phyloP scores from a whole-genome alignment of 2,113 vertebrate species.

The Crotalus viridis region DNA sequence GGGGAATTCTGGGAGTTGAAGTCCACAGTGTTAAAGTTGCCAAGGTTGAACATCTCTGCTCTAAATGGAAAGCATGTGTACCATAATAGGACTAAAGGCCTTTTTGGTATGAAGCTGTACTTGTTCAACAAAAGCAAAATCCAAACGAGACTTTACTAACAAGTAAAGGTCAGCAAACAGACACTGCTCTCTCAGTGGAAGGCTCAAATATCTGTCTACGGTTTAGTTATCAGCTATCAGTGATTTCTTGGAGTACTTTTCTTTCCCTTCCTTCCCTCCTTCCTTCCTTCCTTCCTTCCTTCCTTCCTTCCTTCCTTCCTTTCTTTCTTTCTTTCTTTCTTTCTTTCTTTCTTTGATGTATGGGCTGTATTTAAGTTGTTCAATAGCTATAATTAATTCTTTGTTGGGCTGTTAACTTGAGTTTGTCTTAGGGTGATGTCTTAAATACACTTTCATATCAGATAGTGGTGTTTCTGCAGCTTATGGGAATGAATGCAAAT shows the following conservation, averaged over 20 bases:
- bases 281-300: no score
- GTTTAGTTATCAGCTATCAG: neutral
- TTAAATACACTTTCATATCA: neutral
- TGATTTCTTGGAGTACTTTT: neutral
- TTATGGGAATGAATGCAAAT: neutral
- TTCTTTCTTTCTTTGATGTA: neutral
- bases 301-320: no score
- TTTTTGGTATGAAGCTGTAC: neutral
- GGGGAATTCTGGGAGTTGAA: neutral
- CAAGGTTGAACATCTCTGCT: neutral
- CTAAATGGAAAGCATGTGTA: neutral
- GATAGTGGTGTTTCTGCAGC: neutral
- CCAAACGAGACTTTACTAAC: neutral
- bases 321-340: fast-evolving
- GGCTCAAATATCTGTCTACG: neutral
- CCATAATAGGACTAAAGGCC: neutral
- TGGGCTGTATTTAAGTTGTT: neutral
- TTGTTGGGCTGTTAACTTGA: neutral
- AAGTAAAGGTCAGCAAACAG: neutral
- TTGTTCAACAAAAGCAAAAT: neutral
- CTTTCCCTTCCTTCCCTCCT: neutral
- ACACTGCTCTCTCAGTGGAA: neutral
- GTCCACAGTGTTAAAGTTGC: neutral
- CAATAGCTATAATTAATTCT: neutral
- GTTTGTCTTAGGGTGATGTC: neutral